Evolutionary conservation across 2,797 vertebrate species (phyloP).

Genomic region (Sebastes iracundus): DNA sequence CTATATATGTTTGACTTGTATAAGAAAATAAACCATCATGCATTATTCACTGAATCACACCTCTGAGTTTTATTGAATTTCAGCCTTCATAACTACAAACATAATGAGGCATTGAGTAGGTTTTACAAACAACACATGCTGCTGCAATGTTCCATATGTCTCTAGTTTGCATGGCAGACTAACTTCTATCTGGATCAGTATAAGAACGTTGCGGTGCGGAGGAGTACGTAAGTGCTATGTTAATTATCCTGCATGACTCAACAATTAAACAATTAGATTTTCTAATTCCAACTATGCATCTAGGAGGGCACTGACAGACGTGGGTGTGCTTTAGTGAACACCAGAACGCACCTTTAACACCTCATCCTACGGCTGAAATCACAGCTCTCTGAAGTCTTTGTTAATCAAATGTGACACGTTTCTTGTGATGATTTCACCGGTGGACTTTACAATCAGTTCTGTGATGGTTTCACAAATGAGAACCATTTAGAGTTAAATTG

Average conservation of each 20-base stretch:
- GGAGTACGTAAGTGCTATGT: not conserved
- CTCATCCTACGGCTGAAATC: not conserved
- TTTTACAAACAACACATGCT: slow-evolving; percentile 1
- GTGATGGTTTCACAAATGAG: slow-evolving; percentile 32
- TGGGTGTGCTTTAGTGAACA: slow-evolving; percentile 20
- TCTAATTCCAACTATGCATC: slow-evolving; percentile 20
- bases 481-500: slow-evolving; percentile 24
- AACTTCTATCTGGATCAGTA: not conserved
- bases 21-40: slow-evolving; percentile 27
- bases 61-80: slow-evolving; percentile 11
- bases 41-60: slow-evolving; percentile 42
- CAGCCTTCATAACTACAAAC: not conserved
- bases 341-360: slow-evolving; percentile 42
- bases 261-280: slow-evolving; percentile 47
- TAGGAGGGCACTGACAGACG: slow-evolving; percentile 1
- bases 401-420: slow-evolving; percentile 44
- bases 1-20: slow-evolving; percentile 10
- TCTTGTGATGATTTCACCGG: slow-evolving; percentile 26
- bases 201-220: not conserved
- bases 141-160: not conserved
- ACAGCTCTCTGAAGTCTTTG: slow-evolving; percentile 22
- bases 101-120: not conserved
- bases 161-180: slow-evolving; percentile 11
- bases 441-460: slow-evolving; percentile 11
- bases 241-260: slow-evolving; percentile 25